These are phyloP conservation scores for Lota lota DNA, from an alignment of 2,113 vertebrate genomes.

Conservation along the genomic window DNA sequence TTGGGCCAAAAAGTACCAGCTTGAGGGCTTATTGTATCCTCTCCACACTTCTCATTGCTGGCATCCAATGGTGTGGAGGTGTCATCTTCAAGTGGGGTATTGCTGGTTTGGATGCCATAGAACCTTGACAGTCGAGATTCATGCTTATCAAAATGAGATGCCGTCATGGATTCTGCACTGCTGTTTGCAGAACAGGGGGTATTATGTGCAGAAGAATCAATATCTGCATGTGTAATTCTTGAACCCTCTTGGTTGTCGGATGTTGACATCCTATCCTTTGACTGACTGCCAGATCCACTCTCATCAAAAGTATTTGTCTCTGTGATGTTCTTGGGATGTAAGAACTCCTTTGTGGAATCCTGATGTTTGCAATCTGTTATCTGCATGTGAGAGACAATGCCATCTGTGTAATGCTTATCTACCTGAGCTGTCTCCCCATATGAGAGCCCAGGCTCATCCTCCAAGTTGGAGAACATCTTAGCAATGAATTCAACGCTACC, in stretches of 20 bases:
- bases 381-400: constrained; percentile 47
- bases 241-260: constrained; percentile 34
- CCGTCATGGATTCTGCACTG: constrained; percentile 13
- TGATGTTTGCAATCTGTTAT: constrained; percentile 49
- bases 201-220: constrained; percentile 24
- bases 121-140: constrained; percentile 55
- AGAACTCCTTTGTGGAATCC: constrained; percentile 38
- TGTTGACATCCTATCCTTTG: constrained; percentile 33
- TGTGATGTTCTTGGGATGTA: constrained; percentile 35
- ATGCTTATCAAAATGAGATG: constrained; percentile 30
- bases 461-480: constrained; percentile 62
- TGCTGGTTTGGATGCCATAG: constrained; percentile 42
- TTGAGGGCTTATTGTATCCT: constrained; percentile 20
- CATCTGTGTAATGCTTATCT: constrained; percentile 51
- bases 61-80: constrained; percentile 9
- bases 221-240: constrained; percentile 28
- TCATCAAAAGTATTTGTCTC: constrained; percentile 44
- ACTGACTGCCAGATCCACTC: constrained; percentile 26
- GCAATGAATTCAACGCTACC: constrained; percentile 64
- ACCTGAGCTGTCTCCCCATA: constrained; percentile 32
- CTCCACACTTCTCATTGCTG: constrained; percentile 19
- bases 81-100: constrained; percentile 18
- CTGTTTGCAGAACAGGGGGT: constrained; percentile 35
- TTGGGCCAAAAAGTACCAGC: constrained; percentile 41
- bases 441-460: constrained; percentile 55